phyloP scores from a whole-genome alignment of 1,140 invertebrate species.

The Aphidius gifuensis region DNA sequence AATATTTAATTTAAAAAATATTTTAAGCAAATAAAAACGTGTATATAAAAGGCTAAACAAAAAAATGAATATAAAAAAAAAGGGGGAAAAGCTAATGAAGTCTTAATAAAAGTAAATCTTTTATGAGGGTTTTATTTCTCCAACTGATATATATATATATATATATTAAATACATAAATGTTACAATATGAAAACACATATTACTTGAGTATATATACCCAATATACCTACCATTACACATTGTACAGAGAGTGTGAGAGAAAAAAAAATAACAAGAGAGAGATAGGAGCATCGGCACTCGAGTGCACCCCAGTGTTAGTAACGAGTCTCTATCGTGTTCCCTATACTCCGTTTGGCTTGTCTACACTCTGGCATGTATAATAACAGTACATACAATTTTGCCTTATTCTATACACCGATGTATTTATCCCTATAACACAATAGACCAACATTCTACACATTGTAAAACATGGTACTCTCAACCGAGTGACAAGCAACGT shows the following conservation, averaged over 20 bases:
- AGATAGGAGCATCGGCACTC: conserved; percentile 29
- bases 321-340: conserved; percentile 11
- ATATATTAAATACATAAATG: conserved; percentile 32
- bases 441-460: too few relatives aligned
- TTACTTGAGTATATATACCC: too few relatives aligned
- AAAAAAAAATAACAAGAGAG: not conserved
- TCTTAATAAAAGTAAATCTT: conserved; percentile 23
- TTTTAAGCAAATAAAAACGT: not conserved
- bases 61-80: not conserved
- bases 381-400: too few relatives aligned
- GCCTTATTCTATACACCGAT: too few relatives aligned
- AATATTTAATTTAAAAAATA: too few relatives aligned
- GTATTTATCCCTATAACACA: too few relatives aligned
- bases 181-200: conserved; percentile 34
- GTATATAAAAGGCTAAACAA: not conserved
- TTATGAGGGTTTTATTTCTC: conserved; percentile 13
- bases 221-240: too few relatives aligned
- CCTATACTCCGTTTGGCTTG: too few relatives aligned
- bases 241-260: too few relatives aligned
- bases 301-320: conserved; percentile 26
- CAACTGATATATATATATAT: conserved; percentile 21
- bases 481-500: too few relatives aligned
- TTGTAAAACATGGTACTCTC: too few relatives aligned
- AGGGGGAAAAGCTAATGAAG: conserved; percentile 36
- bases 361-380: too few relatives aligned